Base-by-base conservation (phyloP, 2,888 invertebrate species). In the Rhamphomyia laevipes region DNA sequence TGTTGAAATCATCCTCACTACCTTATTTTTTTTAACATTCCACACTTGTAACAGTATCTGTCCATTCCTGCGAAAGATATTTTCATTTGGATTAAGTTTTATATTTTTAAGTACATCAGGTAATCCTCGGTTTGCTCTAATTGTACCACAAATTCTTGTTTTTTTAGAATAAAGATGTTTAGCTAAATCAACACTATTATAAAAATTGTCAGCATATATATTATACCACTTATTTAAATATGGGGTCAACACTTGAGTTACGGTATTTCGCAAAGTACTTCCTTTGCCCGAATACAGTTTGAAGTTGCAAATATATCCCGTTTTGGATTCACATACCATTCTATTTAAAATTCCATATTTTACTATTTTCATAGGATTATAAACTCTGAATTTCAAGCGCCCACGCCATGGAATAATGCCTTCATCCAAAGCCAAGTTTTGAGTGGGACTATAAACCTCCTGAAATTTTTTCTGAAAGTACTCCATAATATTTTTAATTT, bases 281-380 rank as follows among this genome's bases (percentile, higher is more conserved):
- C 21, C 21, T 46, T 38, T 12, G 15, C 46, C 37, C 16, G 35
- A 46, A 46, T 46, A 37, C 16, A 43, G 18, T 27, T 27, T 43
- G 30, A 43, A 43, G 30, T 43, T 43, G 18, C 43, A 43, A 4
- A 43, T 46, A 37, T 37, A 37, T 35, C 37, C 46, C 4, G 35
- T 38, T 27, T 37, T 46, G 16, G 46, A 46, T 35, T 46, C 46
- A 18, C 46, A 46, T 37, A 46, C 16, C 46, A 46, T 37, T 46
- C 15, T 46, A 38, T 46, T 46, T 46, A 46, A 46, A 46, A 46
- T 46, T 46, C 18, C 37, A 46, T 46, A 38, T 46, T 37, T 46
- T 17, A 46, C 38, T 46, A 46, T 46, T 46, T 46, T 46, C 46
- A 46, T 46, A 7, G 33, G 35, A 46, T 37, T 46, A 35, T 46